Conservation (phyloP, 2,113 vertebrate species). For the Bothrops jararaca region DNA sequence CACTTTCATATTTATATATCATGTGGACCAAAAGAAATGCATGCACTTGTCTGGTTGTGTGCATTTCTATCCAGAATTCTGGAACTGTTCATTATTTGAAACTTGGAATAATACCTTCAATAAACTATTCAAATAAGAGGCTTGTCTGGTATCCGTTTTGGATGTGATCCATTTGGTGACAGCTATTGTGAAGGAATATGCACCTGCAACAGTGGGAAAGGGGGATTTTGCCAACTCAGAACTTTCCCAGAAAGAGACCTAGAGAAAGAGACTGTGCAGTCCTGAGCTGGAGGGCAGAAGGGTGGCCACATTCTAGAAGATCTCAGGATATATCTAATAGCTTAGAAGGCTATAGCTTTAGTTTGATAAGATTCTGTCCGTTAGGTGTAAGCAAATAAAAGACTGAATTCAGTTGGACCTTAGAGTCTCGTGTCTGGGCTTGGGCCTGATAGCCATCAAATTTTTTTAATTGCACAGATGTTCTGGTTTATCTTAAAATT, state of each 20-base stretch:
- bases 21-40: background rate
- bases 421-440: background rate
- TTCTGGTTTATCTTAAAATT: background rate
- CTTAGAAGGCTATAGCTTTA: background rate
- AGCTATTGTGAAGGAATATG: background rate
- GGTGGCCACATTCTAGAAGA: background rate
- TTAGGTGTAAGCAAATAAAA: background rate
- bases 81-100: no score
- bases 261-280: background rate
- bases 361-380: background rate
- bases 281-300: background rate
- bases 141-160: background rate
- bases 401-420: background rate
- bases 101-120: background rate
- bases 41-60: background rate
- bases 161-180: background rate
- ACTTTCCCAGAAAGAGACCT: background rate
- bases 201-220: background rate
- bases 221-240: background rate
- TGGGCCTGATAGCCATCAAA: background rate
- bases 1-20: background rate
- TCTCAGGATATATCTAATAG: background rate
- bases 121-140: background rate
- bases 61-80: background rate
- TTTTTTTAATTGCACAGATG: background rate